Percentiles rank a stretch among this genome's conserved stretches.
phyloP scores from a whole-genome alignment of 2,888 invertebrate genomes.

The Caenorhabditis virilis region DNA sequence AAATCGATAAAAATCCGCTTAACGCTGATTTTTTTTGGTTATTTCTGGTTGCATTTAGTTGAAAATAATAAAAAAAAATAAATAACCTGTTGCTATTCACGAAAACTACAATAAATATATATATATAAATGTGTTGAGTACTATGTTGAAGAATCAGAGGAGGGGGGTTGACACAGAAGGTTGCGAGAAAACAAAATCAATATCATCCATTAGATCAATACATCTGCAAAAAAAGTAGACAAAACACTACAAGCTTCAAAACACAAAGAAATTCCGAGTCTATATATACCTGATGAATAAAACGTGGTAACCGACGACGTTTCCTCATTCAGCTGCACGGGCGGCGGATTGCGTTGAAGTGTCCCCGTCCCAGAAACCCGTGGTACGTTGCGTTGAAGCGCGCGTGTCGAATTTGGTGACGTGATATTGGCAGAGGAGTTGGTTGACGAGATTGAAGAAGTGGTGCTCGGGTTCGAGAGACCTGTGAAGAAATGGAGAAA shows the following conservation, averaged over 20 bases:
- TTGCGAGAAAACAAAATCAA: slow-evolving; percentile 2
- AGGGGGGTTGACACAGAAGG: background rate
- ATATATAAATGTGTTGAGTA: too few species aligned
- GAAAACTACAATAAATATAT: too few species aligned
- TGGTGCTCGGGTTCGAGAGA: background rate
- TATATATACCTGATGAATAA: slow-evolving; percentile 44
- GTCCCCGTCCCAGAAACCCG: slow-evolving; percentile 33
- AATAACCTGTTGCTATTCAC: background rate
- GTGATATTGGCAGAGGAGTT: slow-evolving; percentile 2
- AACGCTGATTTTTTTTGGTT: too few species aligned
- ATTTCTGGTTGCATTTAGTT: slow-evolving; percentile 1
- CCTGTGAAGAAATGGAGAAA: too few species aligned
- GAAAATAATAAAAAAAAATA: background rate
- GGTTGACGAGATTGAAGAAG: slow-evolving; percentile 7
- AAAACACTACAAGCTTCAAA: slow-evolving; percentile 11
- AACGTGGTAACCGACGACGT: slow-evolving; percentile 48
- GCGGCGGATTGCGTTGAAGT: slow-evolving; percentile 23
- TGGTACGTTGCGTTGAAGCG: slow-evolving; percentile 44
- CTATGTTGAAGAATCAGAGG: background rate
- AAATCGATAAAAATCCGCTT: too few species aligned
- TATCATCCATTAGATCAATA: slow-evolving; percentile 30
- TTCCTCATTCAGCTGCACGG: slow-evolving; percentile 46
- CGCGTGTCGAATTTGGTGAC: slow-evolving; percentile 25
- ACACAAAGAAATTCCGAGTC: background rate
- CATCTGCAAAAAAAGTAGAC: slow-evolving; percentile 24